Percentiles rank a stretch among this genome's conserved stretches.
Conservation (phyloP, 2,113 vertebrate genomes). For the Narcine bancroftii region DNA sequence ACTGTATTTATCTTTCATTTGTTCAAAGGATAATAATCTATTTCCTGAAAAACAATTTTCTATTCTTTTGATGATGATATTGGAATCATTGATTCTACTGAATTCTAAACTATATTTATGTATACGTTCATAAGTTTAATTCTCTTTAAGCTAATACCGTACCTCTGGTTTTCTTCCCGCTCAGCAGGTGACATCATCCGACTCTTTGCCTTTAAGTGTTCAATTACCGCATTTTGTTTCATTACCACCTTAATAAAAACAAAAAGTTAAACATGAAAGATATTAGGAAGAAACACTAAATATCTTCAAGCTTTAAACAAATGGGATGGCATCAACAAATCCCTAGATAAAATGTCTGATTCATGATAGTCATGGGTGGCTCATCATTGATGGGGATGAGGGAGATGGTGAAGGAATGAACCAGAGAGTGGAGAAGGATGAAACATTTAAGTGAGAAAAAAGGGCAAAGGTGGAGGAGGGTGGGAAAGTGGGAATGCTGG, state of each 20-base stretch:
- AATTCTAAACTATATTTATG: not conserved
- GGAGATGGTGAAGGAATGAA: not conserved
- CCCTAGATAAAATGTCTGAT: not conserved
- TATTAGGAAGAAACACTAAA: not conserved
- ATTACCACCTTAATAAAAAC: constrained; percentile 62
- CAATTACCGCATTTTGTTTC: constrained; percentile 84
- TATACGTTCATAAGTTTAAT: not conserved
- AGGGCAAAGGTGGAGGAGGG: not conserved
- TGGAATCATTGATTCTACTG: not conserved
- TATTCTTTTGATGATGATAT: no score
- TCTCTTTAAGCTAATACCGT: constrained; percentile 41
- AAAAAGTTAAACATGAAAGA: not conserved
- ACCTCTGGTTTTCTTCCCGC: constrained; percentile 94
- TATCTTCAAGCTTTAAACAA: not conserved
- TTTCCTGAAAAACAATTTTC: no score
- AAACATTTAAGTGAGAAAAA: not conserved
- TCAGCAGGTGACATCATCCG: constrained; percentile 83
- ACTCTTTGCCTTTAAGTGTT: constrained; percentile 82
- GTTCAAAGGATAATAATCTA: no score
- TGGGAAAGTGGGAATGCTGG: not conserved
- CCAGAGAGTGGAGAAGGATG: not conserved
- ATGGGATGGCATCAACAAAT: not conserved
- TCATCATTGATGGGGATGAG: not conserved
- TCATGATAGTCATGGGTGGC: not conserved
- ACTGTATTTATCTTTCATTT: no score